Evolutionary conservation across 2,888 invertebrate genomes (phyloP), one percentile per base, ranked within the genome.

Genomic region (Micoletzkya japonica): DNA sequence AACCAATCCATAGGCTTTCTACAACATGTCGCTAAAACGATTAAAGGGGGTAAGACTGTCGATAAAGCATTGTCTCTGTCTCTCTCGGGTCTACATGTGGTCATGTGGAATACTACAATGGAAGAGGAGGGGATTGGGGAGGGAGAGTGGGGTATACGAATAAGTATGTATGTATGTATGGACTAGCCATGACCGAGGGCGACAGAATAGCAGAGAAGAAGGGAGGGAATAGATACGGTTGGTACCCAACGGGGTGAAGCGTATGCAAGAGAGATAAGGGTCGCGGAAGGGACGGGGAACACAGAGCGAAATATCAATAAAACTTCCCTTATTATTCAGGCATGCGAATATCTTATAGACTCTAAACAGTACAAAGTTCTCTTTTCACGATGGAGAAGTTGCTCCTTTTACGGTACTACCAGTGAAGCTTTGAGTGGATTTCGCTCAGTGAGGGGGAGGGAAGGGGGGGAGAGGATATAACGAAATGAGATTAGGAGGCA

Each of bases 401-500:
- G 26, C 67, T 67, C 24, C 50, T 61, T 24, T 20, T 69, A 30
- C 68, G 61, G 20, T 20, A 50, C 10, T 50, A 30, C 2, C 60
- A 69, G 49, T 70, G 63, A 56, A 70, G 60, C 6, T 61, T 60
- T 14, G 34, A 37, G 24, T 14, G 70, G 28, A 70, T 64, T 24
- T 68, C 50, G n/a, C n/a, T n/a, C n/a, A 24, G 73, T 63, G 58
- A 0, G 73, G 44, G 66, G 58, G 20, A 64, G 63, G 37, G 69
- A 66, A 56, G 30, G 32, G n/a, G 73, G 63, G 24, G 17, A 49
- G 24, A 68, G 44, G 59, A 39, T 39, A 17, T 10, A 39, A 10
- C 39, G 14, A 39, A 56, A 36, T 28, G 24, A 59, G n/a, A 57
- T 30, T 34, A n/a, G 4, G 10, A 34, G 63, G 63, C 37, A 63